Percentiles rank a stretch among this genome's conserved stretches.
Evolutionary conservation across 2,888 invertebrate species (phyloP).

Genomic region (Acronicta leporina): DNA sequence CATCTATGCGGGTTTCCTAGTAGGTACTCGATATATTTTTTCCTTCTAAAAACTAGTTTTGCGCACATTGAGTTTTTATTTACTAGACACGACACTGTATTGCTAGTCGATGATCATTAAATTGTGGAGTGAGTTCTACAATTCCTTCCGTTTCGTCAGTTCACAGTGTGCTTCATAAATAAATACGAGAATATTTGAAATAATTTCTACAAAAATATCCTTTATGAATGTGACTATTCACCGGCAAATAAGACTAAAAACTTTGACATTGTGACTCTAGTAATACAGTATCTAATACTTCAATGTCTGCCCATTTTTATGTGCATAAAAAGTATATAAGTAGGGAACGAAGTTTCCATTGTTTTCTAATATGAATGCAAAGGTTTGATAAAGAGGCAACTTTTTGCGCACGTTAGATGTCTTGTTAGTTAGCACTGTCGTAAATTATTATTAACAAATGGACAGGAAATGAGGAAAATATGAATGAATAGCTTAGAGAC

Average conservation of each 20-base stretch:
- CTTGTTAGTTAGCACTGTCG: conserved; percentile 28
- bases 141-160: too few species aligned
- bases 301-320: conserved; percentile 36
- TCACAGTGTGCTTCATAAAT: too few species aligned
- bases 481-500: conserved; percentile 30
- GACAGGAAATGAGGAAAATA: conserved; percentile 34
- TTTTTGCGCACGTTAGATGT: conserved; percentile 31
- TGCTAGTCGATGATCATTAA: neutral
- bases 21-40: conserved; percentile 58
- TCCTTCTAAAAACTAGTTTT: conserved; percentile 43
- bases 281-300: neutral
- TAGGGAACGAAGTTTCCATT: conserved; percentile 33
- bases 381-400: conserved; percentile 20
- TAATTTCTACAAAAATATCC: too few species aligned
- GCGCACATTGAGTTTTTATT: conserved; percentile 13
- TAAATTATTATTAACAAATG: conserved; percentile 35
- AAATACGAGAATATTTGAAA: too few species aligned
- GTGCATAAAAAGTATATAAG: conserved; percentile 21
- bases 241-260: too few species aligned
- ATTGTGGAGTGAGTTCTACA: neutral
- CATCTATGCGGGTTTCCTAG: conserved; percentile 70
- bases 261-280: neutral
- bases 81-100: neutral
- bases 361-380: conserved; percentile 44
- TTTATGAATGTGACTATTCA: too few species aligned